A percentile compares a stretch with the other conserved stretches of the same genome.
Conservation (phyloP, 2,888 invertebrate genomes). For the Encarsia formosa region DNA sequence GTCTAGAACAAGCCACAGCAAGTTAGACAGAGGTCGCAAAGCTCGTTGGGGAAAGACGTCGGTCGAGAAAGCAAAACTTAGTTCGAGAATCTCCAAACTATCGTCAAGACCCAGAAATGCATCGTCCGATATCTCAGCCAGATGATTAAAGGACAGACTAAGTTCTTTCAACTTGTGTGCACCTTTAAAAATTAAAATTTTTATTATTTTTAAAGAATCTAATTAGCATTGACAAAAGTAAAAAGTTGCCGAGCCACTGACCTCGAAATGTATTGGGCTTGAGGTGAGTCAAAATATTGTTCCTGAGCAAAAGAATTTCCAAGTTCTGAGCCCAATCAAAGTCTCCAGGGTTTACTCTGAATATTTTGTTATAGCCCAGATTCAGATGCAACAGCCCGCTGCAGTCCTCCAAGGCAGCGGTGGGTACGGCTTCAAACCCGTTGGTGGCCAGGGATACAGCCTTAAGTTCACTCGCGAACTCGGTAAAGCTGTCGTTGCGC, state of each 20-base stretch:
- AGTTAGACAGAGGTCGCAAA: slow-evolving; percentile 67
- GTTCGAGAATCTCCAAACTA: slow-evolving; percentile 75
- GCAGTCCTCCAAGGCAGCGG: slow-evolving; percentile 65
- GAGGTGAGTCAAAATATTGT: slow-evolving; percentile 73
- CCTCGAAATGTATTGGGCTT: slow-evolving; percentile 50
- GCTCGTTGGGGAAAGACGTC: slow-evolving; percentile 75
- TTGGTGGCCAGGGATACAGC: slow-evolving; percentile 80
- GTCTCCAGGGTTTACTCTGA: slow-evolving; percentile 71
- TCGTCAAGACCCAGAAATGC: slow-evolving; percentile 75
- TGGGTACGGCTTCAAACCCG: slow-evolving; percentile 70
- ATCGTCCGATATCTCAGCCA: slow-evolving; percentile 75
- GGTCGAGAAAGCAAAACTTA: slow-evolving; percentile 79
- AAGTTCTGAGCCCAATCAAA: slow-evolving; percentile 78
- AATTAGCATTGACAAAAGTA: background rate
- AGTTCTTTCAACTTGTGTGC: slow-evolving; percentile 78
- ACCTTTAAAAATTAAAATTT: slow-evolving; percentile 44
- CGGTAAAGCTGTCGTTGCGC: slow-evolving; percentile 60
- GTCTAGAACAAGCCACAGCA: slow-evolving; percentile 81
- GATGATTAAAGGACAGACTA: slow-evolving; percentile 86
- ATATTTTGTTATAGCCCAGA: slow-evolving; percentile 82
- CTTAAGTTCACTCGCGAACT: slow-evolving; percentile 62
- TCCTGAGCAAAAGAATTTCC: slow-evolving; percentile 75
- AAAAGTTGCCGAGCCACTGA: background rate
- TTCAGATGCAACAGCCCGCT: slow-evolving; percentile 79
- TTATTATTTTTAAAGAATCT: background rate